phyloP scores from a whole-genome alignment of 2,113 vertebrate species.

The Speoplatyrhinus poulsoni region DNA sequence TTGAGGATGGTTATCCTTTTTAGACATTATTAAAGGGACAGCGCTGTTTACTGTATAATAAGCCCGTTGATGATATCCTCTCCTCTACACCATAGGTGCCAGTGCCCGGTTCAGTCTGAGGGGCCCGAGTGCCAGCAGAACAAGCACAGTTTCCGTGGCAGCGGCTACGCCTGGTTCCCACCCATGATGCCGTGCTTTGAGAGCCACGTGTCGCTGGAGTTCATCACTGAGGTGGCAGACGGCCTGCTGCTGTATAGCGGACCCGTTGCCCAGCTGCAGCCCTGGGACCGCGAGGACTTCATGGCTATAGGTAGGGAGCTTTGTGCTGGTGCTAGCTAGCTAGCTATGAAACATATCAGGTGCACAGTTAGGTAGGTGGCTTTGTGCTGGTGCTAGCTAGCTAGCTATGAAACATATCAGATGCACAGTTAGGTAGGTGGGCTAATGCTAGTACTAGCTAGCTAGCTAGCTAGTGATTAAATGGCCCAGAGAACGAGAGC shows the following conservation, averaged over 20 bases:
- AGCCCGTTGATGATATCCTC: slow-evolving; percentile 9
- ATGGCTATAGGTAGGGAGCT: slow-evolving; percentile 80
- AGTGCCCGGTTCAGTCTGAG: slow-evolving; percentile 82
- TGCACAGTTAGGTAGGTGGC: background rate
- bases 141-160: slow-evolving; percentile 87
- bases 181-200: slow-evolving; percentile 86
- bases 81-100: slow-evolving; percentile 76
- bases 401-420: no score
- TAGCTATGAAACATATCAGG: no score
- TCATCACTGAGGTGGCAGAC: slow-evolving; percentile 84
- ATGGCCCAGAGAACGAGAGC: no score
- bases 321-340: no score
- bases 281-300: slow-evolving; percentile 83
- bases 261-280: slow-evolving; percentile 80
- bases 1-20: no score
- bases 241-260: slow-evolving; percentile 87
- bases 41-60: no score
- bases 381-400: no score
- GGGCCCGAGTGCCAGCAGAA: slow-evolving; percentile 90
- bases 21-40: no score
- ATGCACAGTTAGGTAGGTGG: no score
- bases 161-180: slow-evolving; percentile 89
- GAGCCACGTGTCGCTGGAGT: slow-evolving; percentile 86
- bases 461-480: no score
- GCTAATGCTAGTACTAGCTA: no score